Conservation (phyloP, 35 echinoderm and acorn worm genomes). For the Amphiura filiformis region DNA sequence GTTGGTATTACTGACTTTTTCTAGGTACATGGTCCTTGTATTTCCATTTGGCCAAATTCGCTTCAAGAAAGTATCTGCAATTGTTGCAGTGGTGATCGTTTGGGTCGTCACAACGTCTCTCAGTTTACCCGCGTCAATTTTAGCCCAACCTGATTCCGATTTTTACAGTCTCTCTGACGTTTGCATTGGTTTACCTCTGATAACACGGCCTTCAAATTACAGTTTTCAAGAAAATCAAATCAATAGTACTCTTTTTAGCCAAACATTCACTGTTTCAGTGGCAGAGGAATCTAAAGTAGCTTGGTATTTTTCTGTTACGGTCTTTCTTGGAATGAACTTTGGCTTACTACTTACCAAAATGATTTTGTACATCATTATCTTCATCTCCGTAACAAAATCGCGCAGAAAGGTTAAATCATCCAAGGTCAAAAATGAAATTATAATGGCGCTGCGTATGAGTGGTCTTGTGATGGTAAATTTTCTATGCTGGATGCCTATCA, state of each 20-base stretch:
- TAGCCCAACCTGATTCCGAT: too few relatives aligned
- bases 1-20: too few relatives aligned
- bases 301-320: conserved; percentile 43
- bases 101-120: too few relatives aligned
- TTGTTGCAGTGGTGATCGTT: too few relatives aligned
- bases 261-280: not conserved
- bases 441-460: conserved; percentile 37
- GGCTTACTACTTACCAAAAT: conserved; percentile 32
- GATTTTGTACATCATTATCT: conserved; percentile 44
- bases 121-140: too few relatives aligned
- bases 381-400: conserved; percentile 24
- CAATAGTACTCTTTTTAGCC: not conserved
- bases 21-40: too few relatives aligned
- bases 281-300: not conserved
- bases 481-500: conserved; percentile 61
- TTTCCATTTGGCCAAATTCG: too few relatives aligned
- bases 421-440: conserved; percentile 11
- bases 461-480: conserved; percentile 46
- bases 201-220: not conserved
- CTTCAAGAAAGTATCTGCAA: too few relatives aligned
- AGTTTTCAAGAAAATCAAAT: not conserved
- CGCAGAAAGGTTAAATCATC: not conserved
- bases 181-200: not conserved
- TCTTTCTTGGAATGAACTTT: conserved; percentile 53
- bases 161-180: too few relatives aligned